A percentile compares a stretch with the other conserved stretches of the same genome.
phyloP scores from a whole-genome alignment of 2,797 vertebrate genomes.

The Loriculus beryllinus region DNA sequence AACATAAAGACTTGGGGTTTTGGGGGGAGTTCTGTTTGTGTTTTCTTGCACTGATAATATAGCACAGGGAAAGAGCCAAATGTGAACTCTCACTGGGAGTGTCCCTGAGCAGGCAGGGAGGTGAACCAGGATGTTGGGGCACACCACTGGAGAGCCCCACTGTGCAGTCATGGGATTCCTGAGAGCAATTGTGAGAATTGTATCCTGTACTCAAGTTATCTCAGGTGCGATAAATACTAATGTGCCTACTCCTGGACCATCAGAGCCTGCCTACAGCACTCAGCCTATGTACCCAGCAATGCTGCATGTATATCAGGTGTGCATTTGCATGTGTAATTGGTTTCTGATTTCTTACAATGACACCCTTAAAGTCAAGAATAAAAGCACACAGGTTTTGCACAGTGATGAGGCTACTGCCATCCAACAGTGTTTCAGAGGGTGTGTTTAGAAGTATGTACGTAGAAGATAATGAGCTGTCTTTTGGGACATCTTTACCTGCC shows the following conservation, averaged over 20 bases:
- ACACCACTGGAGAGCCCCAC: background rate
- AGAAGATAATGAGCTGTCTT: background rate
- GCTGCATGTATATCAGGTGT: background rate
- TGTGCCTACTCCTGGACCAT: background rate
- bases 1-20: background rate
- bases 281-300: background rate
- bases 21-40: background rate
- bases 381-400: background rate
- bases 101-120: background rate
- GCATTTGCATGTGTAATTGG: background rate
- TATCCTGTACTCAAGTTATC: background rate
- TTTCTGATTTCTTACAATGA: background rate
- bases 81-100: accelerated
- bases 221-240: background rate
- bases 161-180: background rate
- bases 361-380: background rate
- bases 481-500: background rate
- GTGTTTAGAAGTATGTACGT: background rate
- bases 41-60: background rate
- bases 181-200: background rate
- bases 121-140: background rate
- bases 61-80: background rate
- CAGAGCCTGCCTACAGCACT: background rate
- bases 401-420: background rate
- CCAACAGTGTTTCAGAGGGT: background rate